Evolutionary conservation across 2,888 invertebrate species (phyloP).

Genomic region (Euphydryas editha): DNA sequence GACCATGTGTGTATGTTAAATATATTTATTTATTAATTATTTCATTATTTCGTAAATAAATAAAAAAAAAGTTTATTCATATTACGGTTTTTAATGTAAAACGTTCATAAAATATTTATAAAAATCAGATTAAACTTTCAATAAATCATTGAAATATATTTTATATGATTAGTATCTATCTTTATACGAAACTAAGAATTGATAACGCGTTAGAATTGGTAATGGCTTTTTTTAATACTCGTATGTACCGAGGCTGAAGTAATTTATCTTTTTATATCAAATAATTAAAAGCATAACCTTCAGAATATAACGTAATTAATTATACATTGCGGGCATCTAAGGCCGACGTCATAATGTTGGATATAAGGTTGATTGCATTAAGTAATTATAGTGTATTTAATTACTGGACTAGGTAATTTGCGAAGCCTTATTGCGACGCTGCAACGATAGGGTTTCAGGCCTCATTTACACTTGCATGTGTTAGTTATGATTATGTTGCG

Average conservation of each 20-base stretch:
- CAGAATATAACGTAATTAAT: neutral
- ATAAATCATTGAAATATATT: too few relatives aligned
- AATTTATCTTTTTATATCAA: neutral
- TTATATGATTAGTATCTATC: too few relatives aligned
- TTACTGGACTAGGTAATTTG: conserved; percentile 78
- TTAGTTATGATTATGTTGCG: conserved; percentile 25
- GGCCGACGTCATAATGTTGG: conserved; percentile 14
- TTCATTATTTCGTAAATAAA: too few relatives aligned
- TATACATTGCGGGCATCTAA: neutral
- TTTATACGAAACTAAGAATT: too few relatives aligned
- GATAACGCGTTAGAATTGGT: too few relatives aligned
- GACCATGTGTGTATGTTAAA: too few relatives aligned
- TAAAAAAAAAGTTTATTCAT: too few relatives aligned
- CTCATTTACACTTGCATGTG: conserved; percentile 78
- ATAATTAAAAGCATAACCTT: neutral
- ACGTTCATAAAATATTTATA: too few relatives aligned
- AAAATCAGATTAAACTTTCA: too few relatives aligned
- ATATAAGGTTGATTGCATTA: conserved; percentile 69
- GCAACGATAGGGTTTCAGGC: conserved; percentile 70
- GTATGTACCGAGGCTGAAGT: neutral
- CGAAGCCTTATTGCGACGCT: conserved; percentile 69
- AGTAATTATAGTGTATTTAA: conserved; percentile 80
- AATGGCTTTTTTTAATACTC: too few relatives aligned
- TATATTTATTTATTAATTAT: too few relatives aligned
- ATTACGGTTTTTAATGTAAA: too few relatives aligned